phyloP scores from a whole-genome alignment of 2,888 invertebrate genomes.

The Diadegma fenestrale region DNA sequence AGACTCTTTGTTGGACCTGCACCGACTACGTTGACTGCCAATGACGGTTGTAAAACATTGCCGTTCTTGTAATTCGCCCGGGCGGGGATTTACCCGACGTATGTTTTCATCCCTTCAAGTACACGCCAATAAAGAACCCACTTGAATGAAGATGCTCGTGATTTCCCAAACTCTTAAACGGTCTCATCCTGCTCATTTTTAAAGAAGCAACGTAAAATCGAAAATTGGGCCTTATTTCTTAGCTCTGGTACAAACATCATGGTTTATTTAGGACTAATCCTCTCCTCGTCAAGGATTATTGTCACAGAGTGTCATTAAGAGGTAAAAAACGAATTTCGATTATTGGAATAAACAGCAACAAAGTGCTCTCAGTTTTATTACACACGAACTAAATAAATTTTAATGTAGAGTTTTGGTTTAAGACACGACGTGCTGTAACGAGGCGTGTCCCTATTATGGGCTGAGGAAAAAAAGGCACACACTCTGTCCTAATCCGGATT shows the following conservation, averaged over 20 bases:
- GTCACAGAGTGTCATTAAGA: neutral
- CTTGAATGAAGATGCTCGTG: conserved; percentile 64
- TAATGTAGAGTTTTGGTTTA: neutral
- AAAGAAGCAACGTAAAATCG: conserved; percentile 51
- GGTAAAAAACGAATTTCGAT: conserved; percentile 9
- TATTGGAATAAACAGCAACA: conserved; percentile 9
- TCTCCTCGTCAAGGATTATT: conserved; percentile 16
- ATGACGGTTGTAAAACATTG: conserved; percentile 49
- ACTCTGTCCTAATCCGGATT: conserved; percentile 20
- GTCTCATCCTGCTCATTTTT: neutral
- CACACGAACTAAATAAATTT: neutral
- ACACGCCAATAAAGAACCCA: conserved; percentile 69
- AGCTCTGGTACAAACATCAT: conserved; percentile 27
- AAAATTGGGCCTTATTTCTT: conserved; percentile 42
- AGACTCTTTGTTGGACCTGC: neutral
- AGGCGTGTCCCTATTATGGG: conserved; percentile 15
- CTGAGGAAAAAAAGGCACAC: conserved; percentile 12
- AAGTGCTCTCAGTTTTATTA: conserved; percentile 6
- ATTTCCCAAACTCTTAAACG: neutral
- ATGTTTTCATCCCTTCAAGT: conserved; percentile 38
- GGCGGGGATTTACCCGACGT: conserved; percentile 25
- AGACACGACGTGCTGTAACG: conserved; percentile 28
- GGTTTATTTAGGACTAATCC: conserved; percentile 23
- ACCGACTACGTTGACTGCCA: conserved; percentile 9
- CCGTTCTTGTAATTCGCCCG: conserved; percentile 25